Conservation (phyloP, 2,797 vertebrate genomes). For the Sebastes ruberrimus region DNA sequence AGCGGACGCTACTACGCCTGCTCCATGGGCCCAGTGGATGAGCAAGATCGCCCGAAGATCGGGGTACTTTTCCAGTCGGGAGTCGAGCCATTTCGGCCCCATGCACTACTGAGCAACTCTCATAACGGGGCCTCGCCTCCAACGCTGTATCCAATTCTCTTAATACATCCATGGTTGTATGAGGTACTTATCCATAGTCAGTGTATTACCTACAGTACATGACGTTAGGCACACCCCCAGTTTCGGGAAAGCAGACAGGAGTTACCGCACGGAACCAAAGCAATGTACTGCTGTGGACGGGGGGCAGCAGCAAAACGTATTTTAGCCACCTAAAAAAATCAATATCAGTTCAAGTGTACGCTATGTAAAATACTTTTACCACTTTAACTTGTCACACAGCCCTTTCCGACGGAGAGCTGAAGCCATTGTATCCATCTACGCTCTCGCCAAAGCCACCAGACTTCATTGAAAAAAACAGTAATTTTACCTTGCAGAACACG, state of each 20-base stretch:
- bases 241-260: not conserved
- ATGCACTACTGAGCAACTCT: no score
- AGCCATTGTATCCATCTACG: not conserved
- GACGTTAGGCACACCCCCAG: no score
- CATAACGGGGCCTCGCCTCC: no score
- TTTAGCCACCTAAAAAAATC: no score
- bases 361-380: fast-evolving
- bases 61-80: no score
- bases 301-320: not conserved
- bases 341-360: not conserved
- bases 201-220: not conserved
- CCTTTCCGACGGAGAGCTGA: not conserved
- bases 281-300: not conserved
- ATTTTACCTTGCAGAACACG: not conserved
- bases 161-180: not conserved
- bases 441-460: not conserved
- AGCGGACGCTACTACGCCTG: no score
- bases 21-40: no score
- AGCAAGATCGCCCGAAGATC: no score
- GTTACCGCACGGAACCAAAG: not conserved
- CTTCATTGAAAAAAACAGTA: not conserved
- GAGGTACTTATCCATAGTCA: not conserved
- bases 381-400: not conserved
- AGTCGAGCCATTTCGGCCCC: fast-evolving
- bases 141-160: no score